Evolutionary conservation across 2,888 invertebrate genomes (phyloP).

Genomic region (Ashinkailepas kermadecensis): DNA sequence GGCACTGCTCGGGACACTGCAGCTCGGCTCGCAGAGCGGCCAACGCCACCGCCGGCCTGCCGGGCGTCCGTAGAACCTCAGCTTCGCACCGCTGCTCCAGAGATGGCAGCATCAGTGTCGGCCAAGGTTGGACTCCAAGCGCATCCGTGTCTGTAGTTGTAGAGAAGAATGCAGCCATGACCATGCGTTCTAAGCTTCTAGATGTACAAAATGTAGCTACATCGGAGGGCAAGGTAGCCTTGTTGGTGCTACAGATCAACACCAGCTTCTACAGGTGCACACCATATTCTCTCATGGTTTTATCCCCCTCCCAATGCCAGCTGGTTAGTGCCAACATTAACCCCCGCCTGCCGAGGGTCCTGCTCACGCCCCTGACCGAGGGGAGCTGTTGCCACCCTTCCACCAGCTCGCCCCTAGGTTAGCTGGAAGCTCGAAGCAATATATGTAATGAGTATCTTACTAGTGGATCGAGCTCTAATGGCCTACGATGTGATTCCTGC

Average conservation of each 20-base stretch:
- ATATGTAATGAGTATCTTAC: too few species aligned
- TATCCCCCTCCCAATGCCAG: too few species aligned
- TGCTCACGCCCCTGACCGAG: too few species aligned
- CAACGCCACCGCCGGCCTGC: not conserved
- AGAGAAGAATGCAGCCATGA: not conserved
- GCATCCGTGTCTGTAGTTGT: not conserved
- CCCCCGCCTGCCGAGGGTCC: too few species aligned
- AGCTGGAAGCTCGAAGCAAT: too few species aligned
- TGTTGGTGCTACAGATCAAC: not conserved
- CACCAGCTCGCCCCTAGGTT: too few species aligned
- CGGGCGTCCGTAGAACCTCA: not conserved
- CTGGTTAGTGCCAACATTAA: too few species aligned
- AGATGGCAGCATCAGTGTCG: not conserved
- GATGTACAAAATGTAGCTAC: too few species aligned
- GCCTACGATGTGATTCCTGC: too few species aligned
- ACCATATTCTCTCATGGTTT: not conserved
- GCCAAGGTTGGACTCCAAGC: not conserved
- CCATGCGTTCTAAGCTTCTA: not conserved
- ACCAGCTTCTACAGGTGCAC: not conserved
- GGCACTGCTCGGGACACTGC: not conserved
- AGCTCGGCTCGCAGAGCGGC: not conserved
- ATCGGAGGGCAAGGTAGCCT: not conserved
- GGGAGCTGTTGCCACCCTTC: too few species aligned
- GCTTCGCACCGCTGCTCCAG: constrained; percentile 3
- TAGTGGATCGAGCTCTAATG: too few species aligned